phyloP scores from a whole-genome alignment of 2,888 invertebrate species.

The Serrognathus titanus region DNA sequence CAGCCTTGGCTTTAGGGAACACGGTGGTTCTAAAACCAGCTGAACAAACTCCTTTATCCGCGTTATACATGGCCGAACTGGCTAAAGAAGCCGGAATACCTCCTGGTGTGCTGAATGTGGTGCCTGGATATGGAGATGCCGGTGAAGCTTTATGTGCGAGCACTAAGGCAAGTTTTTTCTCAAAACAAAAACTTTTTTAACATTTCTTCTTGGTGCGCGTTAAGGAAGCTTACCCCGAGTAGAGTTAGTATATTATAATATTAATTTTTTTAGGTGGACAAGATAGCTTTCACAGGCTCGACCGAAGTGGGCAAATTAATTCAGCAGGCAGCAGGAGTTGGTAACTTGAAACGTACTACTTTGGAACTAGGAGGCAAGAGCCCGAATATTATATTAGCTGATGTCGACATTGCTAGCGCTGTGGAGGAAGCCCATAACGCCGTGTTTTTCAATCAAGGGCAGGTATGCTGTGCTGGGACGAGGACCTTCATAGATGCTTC shows the following conservation, averaged over 20 bases:
- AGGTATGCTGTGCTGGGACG: constrained; percentile 90
- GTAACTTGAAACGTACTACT: constrained; percentile 81
- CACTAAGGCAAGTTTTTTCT: constrained; percentile 36
- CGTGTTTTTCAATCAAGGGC: constrained; percentile 85
- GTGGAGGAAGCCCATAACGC: constrained; percentile 82
- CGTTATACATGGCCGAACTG: constrained; percentile 83
- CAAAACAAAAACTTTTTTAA: no score
- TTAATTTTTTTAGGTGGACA: constrained; percentile 64
- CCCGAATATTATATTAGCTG: constrained; percentile 84
- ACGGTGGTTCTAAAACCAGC: constrained; percentile 89
- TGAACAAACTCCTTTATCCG: constrained; percentile 91
- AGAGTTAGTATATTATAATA: no score
- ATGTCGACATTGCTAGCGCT: constrained; percentile 76
- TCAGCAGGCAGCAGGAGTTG: constrained; percentile 69
- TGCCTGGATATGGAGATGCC: constrained; percentile 83
- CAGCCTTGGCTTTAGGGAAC: constrained; percentile 74
- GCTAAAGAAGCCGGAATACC: constrained; percentile 89
- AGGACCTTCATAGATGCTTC: constrained; percentile 85
- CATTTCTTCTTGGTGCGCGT: no score
- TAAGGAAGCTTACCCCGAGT: no score
- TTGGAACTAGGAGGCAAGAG: constrained; percentile 88
- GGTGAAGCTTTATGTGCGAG: constrained; percentile 77
- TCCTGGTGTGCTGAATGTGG: constrained; percentile 86
- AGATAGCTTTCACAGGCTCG: constrained; percentile 90
- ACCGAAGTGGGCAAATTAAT: constrained; percentile 85